Conservation (phyloP, 1,140 invertebrate genomes). For the Copidosoma floridanum region DNA sequence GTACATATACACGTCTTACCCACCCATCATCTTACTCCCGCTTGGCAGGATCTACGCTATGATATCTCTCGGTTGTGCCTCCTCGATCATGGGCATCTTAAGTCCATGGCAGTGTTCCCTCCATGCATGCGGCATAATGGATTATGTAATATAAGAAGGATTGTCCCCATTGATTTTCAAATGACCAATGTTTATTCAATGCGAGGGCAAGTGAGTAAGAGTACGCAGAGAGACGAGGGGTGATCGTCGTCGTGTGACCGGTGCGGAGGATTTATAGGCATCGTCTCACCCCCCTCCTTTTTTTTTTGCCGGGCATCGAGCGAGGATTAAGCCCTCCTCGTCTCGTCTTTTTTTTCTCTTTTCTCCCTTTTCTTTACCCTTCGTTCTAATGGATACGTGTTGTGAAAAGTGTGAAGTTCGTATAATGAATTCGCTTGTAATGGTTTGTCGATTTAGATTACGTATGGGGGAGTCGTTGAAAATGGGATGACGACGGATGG, state of each 20-base stretch:
- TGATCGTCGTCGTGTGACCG: no score
- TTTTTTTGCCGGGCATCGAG: constrained; percentile 7
- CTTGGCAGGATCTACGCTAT: background rate
- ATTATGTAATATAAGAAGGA: constrained; percentile 25
- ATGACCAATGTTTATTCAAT: constrained; percentile 24
- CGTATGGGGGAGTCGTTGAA: no score
- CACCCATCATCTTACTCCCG: background rate
- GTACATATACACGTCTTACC: background rate
- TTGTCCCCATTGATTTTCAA: constrained; percentile 23
- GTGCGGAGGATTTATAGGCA: constrained; percentile 1
- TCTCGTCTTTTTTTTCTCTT: background rate
- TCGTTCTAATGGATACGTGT: constrained; percentile 11
- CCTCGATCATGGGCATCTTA: constrained; percentile 10
- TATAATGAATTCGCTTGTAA: constrained; percentile 12
- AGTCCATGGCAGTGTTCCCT: constrained; percentile 13
- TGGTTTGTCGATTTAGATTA: constrained; percentile 2
- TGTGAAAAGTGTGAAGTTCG: constrained; percentile 9
- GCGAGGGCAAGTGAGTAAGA: background rate
- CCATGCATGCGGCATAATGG: constrained; percentile 20
- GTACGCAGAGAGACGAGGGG: no score
- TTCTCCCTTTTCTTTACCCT: background rate
- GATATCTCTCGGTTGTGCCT: no score
- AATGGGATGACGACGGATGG: no score
- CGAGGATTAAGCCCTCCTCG: background rate
- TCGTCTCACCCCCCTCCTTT: background rate